Percentiles rank a stretch among this genome's conserved stretches.
Evolutionary conservation across 2,888 invertebrate species (phyloP).

Genomic region (Lasioglossum leucozonium): DNA sequence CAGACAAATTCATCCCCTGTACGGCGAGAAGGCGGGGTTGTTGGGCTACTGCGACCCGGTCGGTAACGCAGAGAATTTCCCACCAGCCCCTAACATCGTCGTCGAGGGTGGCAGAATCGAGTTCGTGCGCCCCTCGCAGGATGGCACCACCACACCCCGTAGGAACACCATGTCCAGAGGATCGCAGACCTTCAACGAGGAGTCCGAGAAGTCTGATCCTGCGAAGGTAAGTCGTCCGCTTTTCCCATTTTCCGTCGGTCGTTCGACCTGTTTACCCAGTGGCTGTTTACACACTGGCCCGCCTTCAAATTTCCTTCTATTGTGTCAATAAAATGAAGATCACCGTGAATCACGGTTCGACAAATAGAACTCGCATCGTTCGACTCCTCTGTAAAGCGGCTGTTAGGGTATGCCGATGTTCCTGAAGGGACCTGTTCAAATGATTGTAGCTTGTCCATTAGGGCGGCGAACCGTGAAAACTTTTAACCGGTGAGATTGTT

Average conservation of each 20-base stretch:
- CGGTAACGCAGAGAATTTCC: slow-evolving; percentile 82
- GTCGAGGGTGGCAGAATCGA: slow-evolving; percentile 86
- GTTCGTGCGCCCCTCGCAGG: slow-evolving; percentile 84
- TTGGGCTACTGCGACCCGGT: slow-evolving; percentile 82
- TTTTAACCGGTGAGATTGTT: neutral
- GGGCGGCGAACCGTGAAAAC: neutral
- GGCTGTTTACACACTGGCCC: slow-evolving; percentile 20
- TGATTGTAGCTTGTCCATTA: neutral
- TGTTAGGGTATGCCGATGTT: neutral
- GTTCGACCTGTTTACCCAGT: slow-evolving; percentile 31
- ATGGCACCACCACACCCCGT: slow-evolving; percentile 78
- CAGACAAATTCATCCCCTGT: slow-evolving; percentile 84
- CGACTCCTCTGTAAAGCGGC: neutral
- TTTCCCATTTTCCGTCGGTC: slow-evolving; percentile 35
- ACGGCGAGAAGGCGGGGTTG: slow-evolving; percentile 83
- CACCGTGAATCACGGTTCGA: slow-evolving; percentile 18
- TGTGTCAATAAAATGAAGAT: slow-evolving; percentile 27
- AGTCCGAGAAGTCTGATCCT: slow-evolving; percentile 80
- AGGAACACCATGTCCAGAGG: slow-evolving; percentile 78
- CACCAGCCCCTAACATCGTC: slow-evolving; percentile 85
- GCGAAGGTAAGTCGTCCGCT: slow-evolving; percentile 78
- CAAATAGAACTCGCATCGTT: slow-evolving; percentile 18
- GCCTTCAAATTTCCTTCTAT: slow-evolving; percentile 30
- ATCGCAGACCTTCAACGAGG: slow-evolving; percentile 80
- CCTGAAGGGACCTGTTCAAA: neutral